These are phyloP conservation scores for Pantelozetes paolii DNA, from an alignment of 2,888 invertebrate species.

Conservation along the genomic window DNA sequence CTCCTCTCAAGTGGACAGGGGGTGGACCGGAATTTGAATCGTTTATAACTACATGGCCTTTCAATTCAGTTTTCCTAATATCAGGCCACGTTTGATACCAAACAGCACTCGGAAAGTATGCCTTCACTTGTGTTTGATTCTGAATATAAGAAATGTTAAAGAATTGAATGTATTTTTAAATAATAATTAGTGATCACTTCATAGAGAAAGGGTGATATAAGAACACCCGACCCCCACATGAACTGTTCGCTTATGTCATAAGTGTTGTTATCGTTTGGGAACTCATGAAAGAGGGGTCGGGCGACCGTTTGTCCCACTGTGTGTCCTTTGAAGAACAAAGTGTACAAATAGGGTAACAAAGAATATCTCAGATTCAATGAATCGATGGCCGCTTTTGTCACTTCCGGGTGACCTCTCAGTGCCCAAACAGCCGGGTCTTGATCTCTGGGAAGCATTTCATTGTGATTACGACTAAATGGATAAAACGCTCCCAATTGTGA, in stretches of 20 bases:
- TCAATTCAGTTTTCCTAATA: background rate
- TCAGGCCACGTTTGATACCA: conserved; percentile 59
- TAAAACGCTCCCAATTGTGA: conserved; percentile 56
- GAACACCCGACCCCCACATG: conserved; percentile 67
- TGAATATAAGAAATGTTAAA: conserved; percentile 22
- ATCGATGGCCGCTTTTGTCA: conserved; percentile 62
- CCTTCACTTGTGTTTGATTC: conserved; percentile 49
- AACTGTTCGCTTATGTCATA: conserved; percentile 70
- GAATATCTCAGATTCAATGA: conserved; percentile 66
- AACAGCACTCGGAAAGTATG: conserved; percentile 62
- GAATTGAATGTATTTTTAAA: background rate
- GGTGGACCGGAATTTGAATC: background rate
- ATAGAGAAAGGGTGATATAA: conserved; percentile 67
- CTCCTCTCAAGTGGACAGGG: conserved; percentile 32
- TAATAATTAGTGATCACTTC: background rate
- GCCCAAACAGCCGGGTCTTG: conserved; percentile 82
- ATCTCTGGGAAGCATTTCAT: conserved; percentile 53
- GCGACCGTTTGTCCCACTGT: conserved; percentile 68
- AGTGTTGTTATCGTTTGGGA: conserved; percentile 60
- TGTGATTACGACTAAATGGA: conserved; percentile 68
- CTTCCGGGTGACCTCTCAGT: conserved; percentile 58
- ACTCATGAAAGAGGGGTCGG: conserved; percentile 62
- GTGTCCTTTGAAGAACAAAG: conserved; percentile 70
- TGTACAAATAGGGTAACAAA: conserved; percentile 73
- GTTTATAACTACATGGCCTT: background rate